Base-by-base conservation (phyloP, 23 tunicate genomes). In the Trididemnum nubilum region DNA sequence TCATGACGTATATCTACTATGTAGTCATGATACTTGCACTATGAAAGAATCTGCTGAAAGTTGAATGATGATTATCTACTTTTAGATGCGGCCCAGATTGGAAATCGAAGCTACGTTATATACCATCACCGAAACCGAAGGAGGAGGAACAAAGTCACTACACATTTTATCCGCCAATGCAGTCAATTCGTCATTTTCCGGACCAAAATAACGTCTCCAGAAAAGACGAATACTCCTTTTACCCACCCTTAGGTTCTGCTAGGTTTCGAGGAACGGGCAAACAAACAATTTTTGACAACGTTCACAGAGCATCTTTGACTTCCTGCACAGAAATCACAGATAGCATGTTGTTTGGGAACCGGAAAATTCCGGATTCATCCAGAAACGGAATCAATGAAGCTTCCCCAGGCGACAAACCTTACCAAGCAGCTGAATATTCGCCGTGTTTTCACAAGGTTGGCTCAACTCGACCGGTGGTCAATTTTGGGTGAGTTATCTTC, bases 81-180 rank as follows among this genome's bases (percentile, higher is more conserved):
- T n/a, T n/a, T 50, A 91, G 97, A 27, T 85, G 87, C 70, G 97
- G 97, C 5, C 97, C 97, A 49, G 97, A 91, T 65, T 91, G 90
- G 90, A 81, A 82, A 34, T 91, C 97, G 29, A 35, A 65, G 29
- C 32, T 91, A 4, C 65, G 97, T 33, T 91, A 90, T 90, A 74
- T 91, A 19, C 90, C 97, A 27, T 85, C 97, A 0, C 97, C 97
- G 26, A 44, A 87, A 51, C 80, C 87, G 25, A 31, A 32, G 34
- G 78, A 83, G 36, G 81, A 79, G 25, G 26, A 76, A 29, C 90
- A 82, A 0, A 51, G 0, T 28, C 90, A 91, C 30, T 81, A 78
- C 40, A 71, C 73, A 26, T 91, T 91, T 85, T 71, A 81, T 37
- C 97, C 97, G 72, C 90, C 97, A n/a, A 52, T 91, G 82, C 71